Percentiles rank a stretch among this genome's conserved stretches.
phyloP scores from a whole-genome alignment of 2,888 invertebrate species.

The Microctonus brassicae region DNA sequence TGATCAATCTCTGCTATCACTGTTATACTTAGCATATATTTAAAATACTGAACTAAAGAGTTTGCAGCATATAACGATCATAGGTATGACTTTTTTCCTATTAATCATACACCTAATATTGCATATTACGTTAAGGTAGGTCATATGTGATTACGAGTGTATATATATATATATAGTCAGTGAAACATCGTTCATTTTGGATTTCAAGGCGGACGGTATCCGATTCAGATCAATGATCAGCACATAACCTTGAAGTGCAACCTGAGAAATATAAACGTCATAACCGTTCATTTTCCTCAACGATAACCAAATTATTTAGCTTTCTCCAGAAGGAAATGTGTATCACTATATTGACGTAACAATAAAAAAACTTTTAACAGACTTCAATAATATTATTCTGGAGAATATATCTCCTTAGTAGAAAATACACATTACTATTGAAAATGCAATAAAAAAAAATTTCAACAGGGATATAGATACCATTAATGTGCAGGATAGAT shows the following conservation, averaged over 20 bases:
- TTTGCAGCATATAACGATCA: too few relatives aligned
- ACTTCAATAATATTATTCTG: too few relatives aligned
- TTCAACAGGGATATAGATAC: too few relatives aligned
- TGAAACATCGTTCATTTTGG: slow-evolving; percentile 20
- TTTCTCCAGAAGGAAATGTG: slow-evolving; percentile 1
- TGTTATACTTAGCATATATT: not conserved
- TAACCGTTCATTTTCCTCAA: slow-evolving; percentile 31
- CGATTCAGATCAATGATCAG: slow-evolving; percentile 40
- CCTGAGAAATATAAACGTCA: slow-evolving; percentile 25
- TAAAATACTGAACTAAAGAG: not conserved
- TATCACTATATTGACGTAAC: not conserved
- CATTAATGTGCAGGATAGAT: too few relatives aligned
- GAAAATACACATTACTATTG: too few relatives aligned
- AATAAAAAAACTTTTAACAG: not conserved
- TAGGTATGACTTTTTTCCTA: too few relatives aligned
- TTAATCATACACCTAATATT: not conserved
- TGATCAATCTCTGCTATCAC: not conserved
- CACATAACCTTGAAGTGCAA: slow-evolving; percentile 38
- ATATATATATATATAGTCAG: too few relatives aligned
- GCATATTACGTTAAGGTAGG: not conserved
- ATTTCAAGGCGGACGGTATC: slow-evolving; percentile 37
- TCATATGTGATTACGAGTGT: too few relatives aligned
- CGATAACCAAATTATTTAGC: slow-evolving; percentile 1
- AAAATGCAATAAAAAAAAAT: too few relatives aligned
- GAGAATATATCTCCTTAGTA: too few relatives aligned